phyloP scores from a whole-genome alignment of 1,140 invertebrate species.

The Diuraphis noxia region DNA sequence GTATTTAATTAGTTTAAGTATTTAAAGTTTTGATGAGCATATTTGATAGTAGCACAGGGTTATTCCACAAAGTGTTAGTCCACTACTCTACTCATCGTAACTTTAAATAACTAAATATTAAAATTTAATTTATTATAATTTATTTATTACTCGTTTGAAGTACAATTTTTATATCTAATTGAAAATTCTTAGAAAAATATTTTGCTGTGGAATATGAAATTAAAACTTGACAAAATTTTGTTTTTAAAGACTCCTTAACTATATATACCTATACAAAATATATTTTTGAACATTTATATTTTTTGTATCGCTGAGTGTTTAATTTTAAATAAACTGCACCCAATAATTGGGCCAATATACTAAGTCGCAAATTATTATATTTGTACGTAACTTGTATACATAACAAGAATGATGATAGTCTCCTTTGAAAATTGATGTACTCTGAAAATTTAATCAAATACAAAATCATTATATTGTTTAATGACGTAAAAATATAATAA shows the following conservation, averaged over 20 bases:
- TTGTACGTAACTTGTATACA: not conserved
- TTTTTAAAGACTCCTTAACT: not conserved
- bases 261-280: not conserved
- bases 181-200: not conserved
- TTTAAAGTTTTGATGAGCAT: not conserved
- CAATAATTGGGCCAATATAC: too few species aligned
- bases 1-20: not conserved
- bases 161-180: too few species aligned
- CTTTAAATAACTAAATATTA: not conserved
- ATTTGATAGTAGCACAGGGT: not conserved
- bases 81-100: not conserved
- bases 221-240: not conserved
- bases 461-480: not conserved
- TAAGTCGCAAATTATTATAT: not conserved
- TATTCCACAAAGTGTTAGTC: not conserved
- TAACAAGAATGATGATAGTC: not conserved
- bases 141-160: not conserved
- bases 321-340: not conserved
- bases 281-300: not conserved
- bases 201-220: not conserved
- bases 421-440: too few species aligned
- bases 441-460: not conserved
- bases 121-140: not conserved
- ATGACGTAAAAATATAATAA: not conserved
- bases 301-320: not conserved